Percentiles rank a stretch among this genome's conserved stretches.
Evolutionary conservation across 2,888 invertebrate species (phyloP).

Genomic region (Lithosia quadra): DNA sequence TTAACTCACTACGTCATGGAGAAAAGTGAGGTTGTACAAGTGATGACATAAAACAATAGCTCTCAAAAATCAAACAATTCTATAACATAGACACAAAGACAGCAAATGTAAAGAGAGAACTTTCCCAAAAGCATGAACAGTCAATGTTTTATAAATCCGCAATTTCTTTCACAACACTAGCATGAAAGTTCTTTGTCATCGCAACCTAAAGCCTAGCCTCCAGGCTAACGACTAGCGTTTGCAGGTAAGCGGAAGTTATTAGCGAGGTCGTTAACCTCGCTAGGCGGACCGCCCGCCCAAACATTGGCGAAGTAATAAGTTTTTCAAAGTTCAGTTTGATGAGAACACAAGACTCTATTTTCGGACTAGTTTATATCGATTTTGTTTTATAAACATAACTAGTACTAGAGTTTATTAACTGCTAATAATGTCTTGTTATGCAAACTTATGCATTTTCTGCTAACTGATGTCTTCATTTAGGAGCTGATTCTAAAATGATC

Average conservation of each 20-base stretch:
- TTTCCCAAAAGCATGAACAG: constrained; percentile 8
- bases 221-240: constrained; percentile 63
- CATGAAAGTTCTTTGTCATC: constrained; percentile 58
- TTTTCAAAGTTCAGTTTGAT: constrained; percentile 43
- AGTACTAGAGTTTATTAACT: constrained; percentile 1
- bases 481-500: not conserved
- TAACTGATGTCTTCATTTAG: not conserved
- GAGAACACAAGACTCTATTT: constrained; percentile 24
- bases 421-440: not conserved
- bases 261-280: constrained; percentile 74
- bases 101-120: not conserved
- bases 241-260: constrained; percentile 84
- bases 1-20: too few relatives aligned
- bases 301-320: constrained; percentile 61
- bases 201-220: constrained; percentile 58
- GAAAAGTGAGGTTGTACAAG: too few relatives aligned
- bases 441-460: not conserved
- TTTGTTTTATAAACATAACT: constrained; percentile 1
- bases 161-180: constrained; percentile 42
- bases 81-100: not conserved
- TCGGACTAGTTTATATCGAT: constrained; percentile 19
- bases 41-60: not conserved
- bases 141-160: constrained; percentile 27
- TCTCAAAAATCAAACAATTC: not conserved
- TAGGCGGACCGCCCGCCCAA: constrained; percentile 71